A percentile compares a stretch with the other conserved stretches of the same genome.
Conservation (phyloP, 2,113 vertebrate species). For the Prolemur simus region DNA sequence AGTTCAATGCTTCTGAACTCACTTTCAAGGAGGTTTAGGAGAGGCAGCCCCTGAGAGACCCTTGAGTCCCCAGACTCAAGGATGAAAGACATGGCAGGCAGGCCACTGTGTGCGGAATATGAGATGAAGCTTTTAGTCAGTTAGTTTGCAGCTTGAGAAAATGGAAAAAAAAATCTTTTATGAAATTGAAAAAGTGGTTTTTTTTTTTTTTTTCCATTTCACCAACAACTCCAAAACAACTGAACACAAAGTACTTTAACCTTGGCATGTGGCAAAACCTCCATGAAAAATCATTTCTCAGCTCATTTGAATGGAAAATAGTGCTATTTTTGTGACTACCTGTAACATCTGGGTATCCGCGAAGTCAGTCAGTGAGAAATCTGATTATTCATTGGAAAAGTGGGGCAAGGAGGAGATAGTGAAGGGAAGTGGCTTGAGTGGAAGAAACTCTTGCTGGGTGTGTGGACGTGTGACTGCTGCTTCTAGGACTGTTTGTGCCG, state of each 20-base stretch:
- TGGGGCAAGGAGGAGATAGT: neutral
- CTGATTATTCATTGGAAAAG: neutral
- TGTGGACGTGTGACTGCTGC: accelerated
- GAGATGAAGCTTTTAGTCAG: neutral
- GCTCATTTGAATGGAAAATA: conserved; percentile 61
- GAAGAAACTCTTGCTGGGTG: too few relatives aligned
- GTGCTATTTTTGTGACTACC: conserved; percentile 35
- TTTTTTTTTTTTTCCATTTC: neutral
- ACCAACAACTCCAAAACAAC: conserved; percentile 8
- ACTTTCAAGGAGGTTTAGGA: neutral
- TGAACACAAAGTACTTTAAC: conserved; percentile 42
- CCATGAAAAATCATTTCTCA: conserved; percentile 47
- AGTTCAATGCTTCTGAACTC: neutral
- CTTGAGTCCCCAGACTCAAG: neutral
- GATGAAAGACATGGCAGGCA: neutral
- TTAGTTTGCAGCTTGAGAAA: neutral
- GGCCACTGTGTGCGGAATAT: neutral
- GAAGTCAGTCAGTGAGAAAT: conserved; percentile 26
- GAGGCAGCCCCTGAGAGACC: neutral
- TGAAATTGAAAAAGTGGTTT: conserved; percentile 41
- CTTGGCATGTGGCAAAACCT: conserved; percentile 21
- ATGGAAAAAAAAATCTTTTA: neutral
- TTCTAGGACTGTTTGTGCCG: neutral
- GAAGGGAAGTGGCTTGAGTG: neutral
- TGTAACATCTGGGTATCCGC: neutral